Conservation (phyloP, 2,888 invertebrate species). For the Trachelus tabidus region DNA sequence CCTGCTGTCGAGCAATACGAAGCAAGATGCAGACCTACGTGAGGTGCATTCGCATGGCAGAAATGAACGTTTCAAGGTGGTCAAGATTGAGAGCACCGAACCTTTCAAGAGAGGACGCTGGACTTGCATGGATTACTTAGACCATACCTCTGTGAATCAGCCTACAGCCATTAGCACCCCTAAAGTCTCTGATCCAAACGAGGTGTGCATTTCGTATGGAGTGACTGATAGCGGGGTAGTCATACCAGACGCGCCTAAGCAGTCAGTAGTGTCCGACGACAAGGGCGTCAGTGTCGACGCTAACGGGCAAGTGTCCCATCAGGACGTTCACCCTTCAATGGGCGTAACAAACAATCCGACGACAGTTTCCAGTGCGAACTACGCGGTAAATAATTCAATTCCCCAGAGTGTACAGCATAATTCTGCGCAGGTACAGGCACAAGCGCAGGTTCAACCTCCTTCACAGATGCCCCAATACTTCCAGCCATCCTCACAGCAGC, state of each 20-base stretch:
- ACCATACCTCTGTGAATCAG: constrained; percentile 75
- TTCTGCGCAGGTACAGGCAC: constrained; percentile 69
- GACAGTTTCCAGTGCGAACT: constrained; percentile 48
- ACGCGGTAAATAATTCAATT: constrained; percentile 50
- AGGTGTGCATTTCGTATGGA: constrained; percentile 64
- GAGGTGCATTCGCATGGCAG: constrained; percentile 78
- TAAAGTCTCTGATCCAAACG: constrained; percentile 61
- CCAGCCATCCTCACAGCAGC: constrained; percentile 44
- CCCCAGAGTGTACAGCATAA: constrained; percentile 70
- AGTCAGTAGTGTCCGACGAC: constrained; percentile 47
- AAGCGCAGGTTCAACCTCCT: constrained; percentile 67
- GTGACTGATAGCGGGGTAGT: constrained; percentile 60
- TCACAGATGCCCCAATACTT: constrained; percentile 56
- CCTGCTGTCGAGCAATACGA: constrained; percentile 60
- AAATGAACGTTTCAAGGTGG: constrained; percentile 90
- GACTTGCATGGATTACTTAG: constrained; percentile 95
- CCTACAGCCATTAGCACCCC: constrained; percentile 53
- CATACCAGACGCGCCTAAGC: constrained; percentile 50
- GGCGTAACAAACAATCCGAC: constrained; percentile 47
- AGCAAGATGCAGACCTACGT: constrained; percentile 69
- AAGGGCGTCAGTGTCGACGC: constrained; percentile 49
- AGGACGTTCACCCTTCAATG: constrained; percentile 48
- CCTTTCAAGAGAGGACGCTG: constrained; percentile 92
- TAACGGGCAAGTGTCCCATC: constrained; percentile 56
- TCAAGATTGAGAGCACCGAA: constrained; percentile 95